Conservation (phyloP, 2,888 invertebrate species). For the Leucania comma region DNA sequence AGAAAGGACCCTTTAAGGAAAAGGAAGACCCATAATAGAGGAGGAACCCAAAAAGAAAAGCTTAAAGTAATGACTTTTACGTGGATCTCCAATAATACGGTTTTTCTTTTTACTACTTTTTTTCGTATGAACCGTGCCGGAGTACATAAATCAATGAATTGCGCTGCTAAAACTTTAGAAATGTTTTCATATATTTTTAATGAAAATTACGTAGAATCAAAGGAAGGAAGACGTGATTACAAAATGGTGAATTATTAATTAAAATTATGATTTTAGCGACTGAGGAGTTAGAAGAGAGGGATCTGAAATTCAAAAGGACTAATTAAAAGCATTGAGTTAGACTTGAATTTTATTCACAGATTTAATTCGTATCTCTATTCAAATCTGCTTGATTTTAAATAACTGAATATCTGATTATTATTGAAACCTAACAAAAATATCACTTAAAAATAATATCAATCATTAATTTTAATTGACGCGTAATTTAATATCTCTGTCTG, state of each 20-base stretch:
- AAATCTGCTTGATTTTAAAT: background rate
- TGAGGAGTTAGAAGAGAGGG: background rate
- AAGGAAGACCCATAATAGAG: constrained; percentile 41
- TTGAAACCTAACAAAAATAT: background rate
- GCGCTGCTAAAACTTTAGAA: constrained; percentile 7
- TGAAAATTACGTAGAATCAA: background rate
- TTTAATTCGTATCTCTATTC: background rate
- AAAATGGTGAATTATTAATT: constrained; percentile 17
- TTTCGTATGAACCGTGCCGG: constrained; percentile 17
- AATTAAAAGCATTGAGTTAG: background rate
- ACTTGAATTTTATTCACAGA: background rate
- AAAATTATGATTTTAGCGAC: constrained; percentile 1
- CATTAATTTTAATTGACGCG: background rate
- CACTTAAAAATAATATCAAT: background rate
- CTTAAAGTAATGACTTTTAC: constrained; percentile 61
- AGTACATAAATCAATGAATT: constrained; percentile 22
- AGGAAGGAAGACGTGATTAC: constrained; percentile 1
- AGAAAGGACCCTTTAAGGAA: constrained; percentile 34
- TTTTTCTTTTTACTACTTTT: constrained; percentile 33
- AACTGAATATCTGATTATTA: background rate
- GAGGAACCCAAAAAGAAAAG: constrained; percentile 48
- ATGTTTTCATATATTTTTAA: constrained; percentile 7
- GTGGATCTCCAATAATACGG: constrained; percentile 38
- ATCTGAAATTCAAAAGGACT: constrained; percentile 18
- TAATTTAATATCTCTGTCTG: background rate